A percentile compares a stretch with the other conserved stretches of the same genome.
These are phyloP conservation scores for Cotesia congregata DNA, from an alignment of 2,888 invertebrate species.

Conservation along the genomic window DNA sequence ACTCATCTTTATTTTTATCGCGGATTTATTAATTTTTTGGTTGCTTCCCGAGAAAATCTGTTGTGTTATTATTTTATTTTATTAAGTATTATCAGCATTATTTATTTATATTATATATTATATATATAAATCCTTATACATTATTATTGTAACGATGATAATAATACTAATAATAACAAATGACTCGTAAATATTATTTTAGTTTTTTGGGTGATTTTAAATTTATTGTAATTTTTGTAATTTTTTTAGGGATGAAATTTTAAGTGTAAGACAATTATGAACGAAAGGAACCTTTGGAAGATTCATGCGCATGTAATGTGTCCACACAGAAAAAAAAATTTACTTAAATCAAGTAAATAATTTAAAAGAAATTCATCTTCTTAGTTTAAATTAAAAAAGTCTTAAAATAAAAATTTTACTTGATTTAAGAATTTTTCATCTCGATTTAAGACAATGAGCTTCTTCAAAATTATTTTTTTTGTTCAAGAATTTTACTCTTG, in stretches of 20 bases:
- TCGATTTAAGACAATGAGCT: no score
- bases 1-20: slow-evolving; percentile 12
- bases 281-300: neutral
- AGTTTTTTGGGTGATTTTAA: neutral
- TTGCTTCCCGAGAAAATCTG: neutral
- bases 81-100: slow-evolving; percentile 40
- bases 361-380: no score
- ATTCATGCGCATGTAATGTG: slow-evolving; percentile 33
- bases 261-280: no score
- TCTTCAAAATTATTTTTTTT: no score
- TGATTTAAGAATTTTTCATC: no score
- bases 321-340: no score
- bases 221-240: no score
- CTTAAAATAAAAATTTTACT: no score
- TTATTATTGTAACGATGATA: neutral
- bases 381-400: no score
- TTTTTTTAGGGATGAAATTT: no score
- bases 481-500: no score
- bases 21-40: slow-evolving; percentile 18
- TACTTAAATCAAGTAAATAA: no score
- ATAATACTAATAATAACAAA: slow-evolving; percentile 7
- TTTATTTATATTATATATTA: slow-evolving; percentile 31
- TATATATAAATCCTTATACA: neutral
- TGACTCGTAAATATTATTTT: slow-evolving; percentile 23
- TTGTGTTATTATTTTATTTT: slow-evolving; percentile 31